Evolutionary conservation across 2,888 invertebrate genomes (phyloP).

Genomic region (Drosophila glabriapex): DNA sequence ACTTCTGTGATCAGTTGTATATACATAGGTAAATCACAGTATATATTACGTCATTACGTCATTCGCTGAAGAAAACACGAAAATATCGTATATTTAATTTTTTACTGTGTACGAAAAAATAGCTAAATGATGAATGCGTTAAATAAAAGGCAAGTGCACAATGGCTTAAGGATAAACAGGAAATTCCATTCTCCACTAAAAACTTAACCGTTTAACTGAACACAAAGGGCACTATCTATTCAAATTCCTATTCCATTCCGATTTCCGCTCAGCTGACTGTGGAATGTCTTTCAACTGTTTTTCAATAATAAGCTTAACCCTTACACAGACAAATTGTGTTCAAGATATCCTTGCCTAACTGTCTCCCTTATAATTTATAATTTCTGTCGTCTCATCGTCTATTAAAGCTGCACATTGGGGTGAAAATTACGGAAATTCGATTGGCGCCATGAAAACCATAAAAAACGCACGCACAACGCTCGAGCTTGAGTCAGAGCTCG

Average conservation of each 20-base stretch:
- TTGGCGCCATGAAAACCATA: conserved; percentile 74
- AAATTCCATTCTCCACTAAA: conserved; percentile 12
- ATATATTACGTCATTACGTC: background rate
- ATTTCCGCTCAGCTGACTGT: conserved; percentile 9
- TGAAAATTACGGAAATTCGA: conserved; percentile 38
- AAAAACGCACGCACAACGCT: conserved; percentile 57
- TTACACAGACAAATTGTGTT: conserved; percentile 23
- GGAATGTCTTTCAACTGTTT: conserved; percentile 15
- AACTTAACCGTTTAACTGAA: conserved; percentile 1
- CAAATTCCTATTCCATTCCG: conserved; percentile 9
- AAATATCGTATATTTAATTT: background rate
- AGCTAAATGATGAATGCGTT: background rate
- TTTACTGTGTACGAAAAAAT: background rate
- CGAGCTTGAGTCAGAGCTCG: conserved; percentile 34
- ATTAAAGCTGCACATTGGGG: conserved; percentile 39
- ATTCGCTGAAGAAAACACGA: background rate
- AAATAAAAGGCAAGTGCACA: background rate
- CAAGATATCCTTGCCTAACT: background rate
- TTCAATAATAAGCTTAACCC: conserved; percentile 27
- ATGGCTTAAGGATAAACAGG: conserved; percentile 5
- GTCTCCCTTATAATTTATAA: conserved; percentile 12
- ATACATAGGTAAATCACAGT: background rate
- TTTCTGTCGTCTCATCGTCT: conserved; percentile 42
- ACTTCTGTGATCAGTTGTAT: background rate
- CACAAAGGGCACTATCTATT: background rate